These are phyloP conservation scores for Drosophila littoralis DNA, from an alignment of 1,140 invertebrate genomes.

Conservation along the genomic window DNA sequence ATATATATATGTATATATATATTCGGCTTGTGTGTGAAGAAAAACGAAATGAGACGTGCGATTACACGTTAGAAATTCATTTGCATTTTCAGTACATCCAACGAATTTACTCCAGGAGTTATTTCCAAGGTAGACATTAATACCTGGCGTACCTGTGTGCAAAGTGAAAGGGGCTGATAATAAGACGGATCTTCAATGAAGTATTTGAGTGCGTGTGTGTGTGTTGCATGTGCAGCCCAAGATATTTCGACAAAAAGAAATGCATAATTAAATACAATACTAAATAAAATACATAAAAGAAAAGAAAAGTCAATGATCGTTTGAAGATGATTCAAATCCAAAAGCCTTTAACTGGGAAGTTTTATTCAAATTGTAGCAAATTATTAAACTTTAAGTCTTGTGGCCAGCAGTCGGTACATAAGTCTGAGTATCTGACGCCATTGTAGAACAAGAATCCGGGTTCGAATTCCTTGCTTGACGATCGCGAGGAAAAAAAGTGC, in stretches of 20 bases:
- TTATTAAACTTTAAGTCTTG: too few species aligned
- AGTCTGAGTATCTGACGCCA: too few species aligned
- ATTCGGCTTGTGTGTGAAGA: conserved; percentile 10
- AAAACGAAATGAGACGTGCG: conserved; percentile 27
- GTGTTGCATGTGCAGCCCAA: conserved; percentile 14
- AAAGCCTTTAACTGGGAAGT: too few species aligned
- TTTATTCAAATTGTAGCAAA: too few species aligned
- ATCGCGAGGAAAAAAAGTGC: too few species aligned
- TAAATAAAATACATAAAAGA: too few species aligned
- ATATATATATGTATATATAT: background rate
- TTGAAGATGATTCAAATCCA: too few species aligned
- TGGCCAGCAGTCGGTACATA: too few species aligned
- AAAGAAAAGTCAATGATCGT: too few species aligned
- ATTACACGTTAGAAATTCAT: conserved; percentile 38
- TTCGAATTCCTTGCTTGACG: too few species aligned
- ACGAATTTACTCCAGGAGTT: background rate
- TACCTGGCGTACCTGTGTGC: background rate
- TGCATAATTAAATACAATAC: too few species aligned
- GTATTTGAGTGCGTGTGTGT: conserved; percentile 4
- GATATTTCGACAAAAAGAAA: conserved; percentile 3
- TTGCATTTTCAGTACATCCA: conserved; percentile 29
- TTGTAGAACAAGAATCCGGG: too few species aligned
- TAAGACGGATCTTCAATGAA: background rate
- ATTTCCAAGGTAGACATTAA: conserved; percentile 24
- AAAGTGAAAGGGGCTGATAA: conserved; percentile 34